Conservation (phyloP, 2,113 vertebrate species). For the Symphodus melops region DNA sequence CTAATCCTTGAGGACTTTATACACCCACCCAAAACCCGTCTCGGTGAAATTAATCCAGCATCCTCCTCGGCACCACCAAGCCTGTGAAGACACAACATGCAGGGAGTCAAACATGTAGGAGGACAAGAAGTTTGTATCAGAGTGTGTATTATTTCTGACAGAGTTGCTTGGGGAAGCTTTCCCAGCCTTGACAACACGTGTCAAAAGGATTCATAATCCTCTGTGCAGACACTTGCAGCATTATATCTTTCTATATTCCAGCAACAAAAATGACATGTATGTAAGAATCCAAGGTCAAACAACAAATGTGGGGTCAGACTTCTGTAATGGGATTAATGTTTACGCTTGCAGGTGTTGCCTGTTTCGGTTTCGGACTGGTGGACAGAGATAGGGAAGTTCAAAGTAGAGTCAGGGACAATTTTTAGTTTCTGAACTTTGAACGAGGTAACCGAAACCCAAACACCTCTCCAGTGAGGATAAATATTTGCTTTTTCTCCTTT, state of each 20-base stretch:
- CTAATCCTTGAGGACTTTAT: slow-evolving; percentile 54
- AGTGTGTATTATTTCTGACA: slow-evolving; percentile 27
- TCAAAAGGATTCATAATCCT: slow-evolving; percentile 62
- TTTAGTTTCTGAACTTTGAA: slow-evolving; percentile 69
- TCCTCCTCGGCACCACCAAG: slow-evolving; percentile 21
- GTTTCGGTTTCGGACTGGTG: slow-evolving; percentile 31
- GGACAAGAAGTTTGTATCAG: slow-evolving; percentile 29
- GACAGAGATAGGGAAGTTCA: slow-evolving; percentile 4
- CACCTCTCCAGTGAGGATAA: slow-evolving; percentile 52
- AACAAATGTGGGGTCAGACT: slow-evolving; percentile 35
- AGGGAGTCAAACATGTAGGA: slow-evolving; percentile 42
- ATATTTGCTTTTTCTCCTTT: slow-evolving; percentile 66
- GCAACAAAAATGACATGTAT: slow-evolving; percentile 24
- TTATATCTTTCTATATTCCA: slow-evolving; percentile 28
- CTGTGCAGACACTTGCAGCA: slow-evolving; percentile 3
- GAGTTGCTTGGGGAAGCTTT: slow-evolving; percentile 12
- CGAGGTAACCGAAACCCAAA: slow-evolving; percentile 76
- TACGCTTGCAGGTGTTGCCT: not conserved
- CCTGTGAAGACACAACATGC: slow-evolving; percentile 63
- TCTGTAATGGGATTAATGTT: slow-evolving; percentile 15
- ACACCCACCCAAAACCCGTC: slow-evolving; percentile 20
- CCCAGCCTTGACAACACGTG: slow-evolving; percentile 46
- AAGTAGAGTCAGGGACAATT: not conserved
- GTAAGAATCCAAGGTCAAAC: slow-evolving; percentile 52
- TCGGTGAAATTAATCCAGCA: slow-evolving; percentile 51